A percentile compares a stretch with the other conserved stretches of the same genome.
phyloP scores from a whole-genome alignment of 2,113 vertebrate genomes.

The Neofelis nebulosa region DNA sequence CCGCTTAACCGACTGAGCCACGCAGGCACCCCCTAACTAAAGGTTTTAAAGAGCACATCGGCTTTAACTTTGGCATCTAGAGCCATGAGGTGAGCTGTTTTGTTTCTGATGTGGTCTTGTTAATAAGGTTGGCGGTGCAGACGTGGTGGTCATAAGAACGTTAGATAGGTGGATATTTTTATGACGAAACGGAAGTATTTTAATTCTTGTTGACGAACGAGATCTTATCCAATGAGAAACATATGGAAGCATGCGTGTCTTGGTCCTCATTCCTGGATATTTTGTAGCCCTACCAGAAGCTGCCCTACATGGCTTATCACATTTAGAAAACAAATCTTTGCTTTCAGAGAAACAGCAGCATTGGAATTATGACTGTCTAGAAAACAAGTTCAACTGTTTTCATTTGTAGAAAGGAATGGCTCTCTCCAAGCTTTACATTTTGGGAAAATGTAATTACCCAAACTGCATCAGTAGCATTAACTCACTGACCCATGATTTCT shows the following conservation, averaged over 20 bases:
- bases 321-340: not conserved
- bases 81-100: not conserved
- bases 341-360: not conserved
- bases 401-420: not conserved
- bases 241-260: not conserved
- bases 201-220: not conserved
- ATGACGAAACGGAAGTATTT: not conserved
- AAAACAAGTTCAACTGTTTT: not conserved
- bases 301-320: not conserved
- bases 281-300: not conserved
- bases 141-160: not conserved
- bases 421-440: not conserved
- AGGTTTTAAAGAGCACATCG: not conserved
- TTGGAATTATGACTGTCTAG: not conserved
- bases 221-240: not conserved
- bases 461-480: not conserved
- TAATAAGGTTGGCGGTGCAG: not conserved
- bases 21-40: too few relatives aligned
- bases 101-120: not conserved
- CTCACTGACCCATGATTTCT: not conserved
- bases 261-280: not conserved
- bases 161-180: not conserved
- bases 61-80: not conserved
- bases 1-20: too few relatives aligned
- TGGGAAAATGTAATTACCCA: not conserved